These are phyloP conservation scores for Danio jaintianensis DNA, from an alignment of 2,797 vertebrate species.

Conservation along the genomic window DNA sequence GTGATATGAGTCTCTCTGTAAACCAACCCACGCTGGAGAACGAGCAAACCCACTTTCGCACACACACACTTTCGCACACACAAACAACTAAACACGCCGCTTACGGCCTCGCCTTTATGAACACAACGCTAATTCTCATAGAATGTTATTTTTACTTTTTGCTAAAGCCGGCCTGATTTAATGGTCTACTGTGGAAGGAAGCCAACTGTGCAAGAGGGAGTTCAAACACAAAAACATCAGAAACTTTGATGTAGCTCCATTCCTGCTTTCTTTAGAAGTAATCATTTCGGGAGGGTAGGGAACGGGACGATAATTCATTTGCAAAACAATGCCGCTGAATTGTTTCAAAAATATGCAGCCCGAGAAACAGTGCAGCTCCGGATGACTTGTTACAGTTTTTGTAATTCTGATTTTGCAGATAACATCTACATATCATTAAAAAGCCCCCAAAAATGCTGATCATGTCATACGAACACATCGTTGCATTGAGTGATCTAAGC, in stretches of 20 bases:
- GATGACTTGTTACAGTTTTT: constrained; percentile 11
- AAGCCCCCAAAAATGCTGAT: neutral
- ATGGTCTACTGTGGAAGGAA: constrained; percentile 23
- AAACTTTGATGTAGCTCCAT: constrained; percentile 49
- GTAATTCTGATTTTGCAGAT: constrained; percentile 18
- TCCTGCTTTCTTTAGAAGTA: constrained; percentile 43
- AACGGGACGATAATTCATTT: constrained; percentile 26
- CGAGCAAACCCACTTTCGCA: neutral
- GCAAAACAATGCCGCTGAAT: constrained; percentile 13
- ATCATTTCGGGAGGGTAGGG: constrained; percentile 39
- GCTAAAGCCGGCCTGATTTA: constrained; percentile 34
- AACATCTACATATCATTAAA: constrained; percentile 1
- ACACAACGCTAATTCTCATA: constrained; percentile 21
- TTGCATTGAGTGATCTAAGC: too few relatives aligned
- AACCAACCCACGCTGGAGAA: constrained; percentile 39
- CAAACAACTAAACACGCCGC: constrained; percentile 7
- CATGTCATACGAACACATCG: too few relatives aligned
- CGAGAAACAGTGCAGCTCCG: neutral
- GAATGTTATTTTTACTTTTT: constrained; percentile 42
- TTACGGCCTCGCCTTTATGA: constrained; percentile 21
- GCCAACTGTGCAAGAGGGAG: constrained; percentile 29
- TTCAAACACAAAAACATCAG: constrained; percentile 25
- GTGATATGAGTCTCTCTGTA: constrained; percentile 64
- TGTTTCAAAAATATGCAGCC: constrained; percentile 21
- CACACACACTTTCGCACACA: constrained; percentile 11